Evolutionary conservation across 1,140 invertebrate species (phyloP), one percentile per base, ranked within the genome.

Genomic region (Drosophila sucinea): DNA sequence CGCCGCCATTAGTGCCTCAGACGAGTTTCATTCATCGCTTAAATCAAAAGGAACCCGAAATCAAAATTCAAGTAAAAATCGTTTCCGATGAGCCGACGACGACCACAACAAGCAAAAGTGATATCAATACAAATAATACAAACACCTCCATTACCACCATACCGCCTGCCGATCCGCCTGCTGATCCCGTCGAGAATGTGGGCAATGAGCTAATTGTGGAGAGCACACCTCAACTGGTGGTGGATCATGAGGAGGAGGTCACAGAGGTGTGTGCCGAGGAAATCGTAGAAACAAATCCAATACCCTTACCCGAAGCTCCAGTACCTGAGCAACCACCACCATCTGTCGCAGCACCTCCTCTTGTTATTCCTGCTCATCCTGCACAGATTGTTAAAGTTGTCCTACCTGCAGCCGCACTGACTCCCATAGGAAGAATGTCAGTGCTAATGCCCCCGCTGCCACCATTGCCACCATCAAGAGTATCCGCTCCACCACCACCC

Each of bases 31-130:
- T 73, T 17, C 74, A 90, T 65, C 79, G 90, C 30, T 58, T 92
- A 10, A 91, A 91, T 80, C 90, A 91, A 90, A 91, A 91, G 38
- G 79, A 90, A 67, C 89, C 87, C n/a, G 90, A 91, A 71, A 92
- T 91, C 69, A 91, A 92, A 87, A 91, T 91, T 55, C 76, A 91
- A 79, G 67, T 92, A 33, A 86, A 91, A 84, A 91, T 91, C 38
- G 80, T 90, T 23, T 91, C 91, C 58, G 89, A 91, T 73, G 67
- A 81, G 55, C 86, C 83, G 32, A 73, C 63, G 33, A 32, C 62
- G 4, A 33, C 57, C 10, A 62, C 27, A n/a, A 55, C 63, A 44
- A 68, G 60, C 67, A 87, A 82, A 64, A 61, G 65, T 58, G 82
- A 86, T 71, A 78, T 40, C 23, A 23, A 11, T 35, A 60, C 17